Evolutionary conservation across 2,888 invertebrate genomes (phyloP).

Genomic region (Archaeoteleia sp.): DNA sequence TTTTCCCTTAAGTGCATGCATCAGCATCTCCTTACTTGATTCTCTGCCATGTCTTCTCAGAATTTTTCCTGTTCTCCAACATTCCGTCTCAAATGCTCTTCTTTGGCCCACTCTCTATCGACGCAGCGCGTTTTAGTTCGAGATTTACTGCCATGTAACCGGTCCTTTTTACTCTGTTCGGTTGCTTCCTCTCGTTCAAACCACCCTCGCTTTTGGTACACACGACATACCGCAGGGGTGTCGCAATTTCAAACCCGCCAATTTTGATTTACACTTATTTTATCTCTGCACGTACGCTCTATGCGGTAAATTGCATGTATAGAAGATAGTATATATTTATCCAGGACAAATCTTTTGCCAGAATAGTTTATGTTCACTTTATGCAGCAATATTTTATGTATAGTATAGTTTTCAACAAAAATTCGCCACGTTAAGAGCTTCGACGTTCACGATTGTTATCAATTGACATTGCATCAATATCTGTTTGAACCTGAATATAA

Average conservation of each 20-base stretch:
- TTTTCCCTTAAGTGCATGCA: conserved; percentile 33
- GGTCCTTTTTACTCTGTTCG: conserved; percentile 18
- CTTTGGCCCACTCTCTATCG: conserved; percentile 34
- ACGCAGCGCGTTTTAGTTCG: conserved; percentile 21
- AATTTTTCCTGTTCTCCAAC: conserved; percentile 41
- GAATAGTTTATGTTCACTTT: neutral
- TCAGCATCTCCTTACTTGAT: conserved; percentile 24
- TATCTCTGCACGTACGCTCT: conserved; percentile 10
- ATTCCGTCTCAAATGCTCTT: conserved; percentile 35
- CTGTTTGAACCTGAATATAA: no score
- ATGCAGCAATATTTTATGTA: no score
- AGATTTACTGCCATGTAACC: conserved; percentile 31
- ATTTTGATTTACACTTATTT: conserved; percentile 60
- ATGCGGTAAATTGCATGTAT: no score
- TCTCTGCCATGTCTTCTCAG: conserved; percentile 29
- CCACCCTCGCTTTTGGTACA: conserved; percentile 21
- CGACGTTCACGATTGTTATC: no score
- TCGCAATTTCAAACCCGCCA: conserved; percentile 60
- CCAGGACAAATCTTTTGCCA: neutral
- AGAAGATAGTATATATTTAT: neutral
- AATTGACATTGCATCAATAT: no score
- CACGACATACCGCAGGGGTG: conserved; percentile 11
- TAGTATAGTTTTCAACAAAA: no score
- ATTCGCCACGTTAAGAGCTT: no score
- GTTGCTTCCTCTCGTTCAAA: no score